Base-by-base conservation (phyloP, 2,797 vertebrate species). In the Numenius phaeopus region DNA sequence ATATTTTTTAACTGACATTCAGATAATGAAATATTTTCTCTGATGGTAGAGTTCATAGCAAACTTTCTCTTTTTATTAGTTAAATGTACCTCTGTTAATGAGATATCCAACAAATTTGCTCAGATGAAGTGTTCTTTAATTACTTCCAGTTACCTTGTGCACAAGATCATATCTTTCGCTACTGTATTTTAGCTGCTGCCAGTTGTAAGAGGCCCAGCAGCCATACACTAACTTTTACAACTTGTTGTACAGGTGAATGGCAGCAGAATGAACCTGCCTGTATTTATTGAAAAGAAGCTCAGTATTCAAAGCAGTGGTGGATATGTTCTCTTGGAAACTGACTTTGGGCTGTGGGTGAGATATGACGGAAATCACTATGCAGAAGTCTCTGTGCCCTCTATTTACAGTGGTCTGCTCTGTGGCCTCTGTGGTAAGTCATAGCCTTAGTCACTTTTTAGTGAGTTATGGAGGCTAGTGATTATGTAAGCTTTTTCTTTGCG, bases 321-420 rank as follows among this genome's bases (percentile, higher is more conserved):
- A 87, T 99, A 99, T 76, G 91, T 99, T n/a, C 98, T 99, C 55
- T 87, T 99, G 92, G 98, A 99, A 94, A 99, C 99, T 6, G 93
- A 98, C 52, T 99, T 99, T 32, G 98, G 98, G 26, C 94, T 99
- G 67, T 98, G 98, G 83, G 98, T 99, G 62, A 98, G 98, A 82
- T 99, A 99, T 32, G 98, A 99, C 92, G 99, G 99, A 30, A 99
- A 99, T 97, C 99, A 99, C 75, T 98, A 99, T 2, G 98, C 98
- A 64, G 99, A 99, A 55, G 98, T 99, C 46, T 98, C 98, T 7
- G 72, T 99, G 79, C 98, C 99, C 5, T 97, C 96, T 32, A 91
- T 96, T 59, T 99, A 99, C 97, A 96, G 49, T 13, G 98, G 96
- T n/a, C 97, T 98, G 49, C 98, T 99, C 71, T 99, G 99, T 79